phyloP scores from a whole-genome alignment of 2,113 vertebrate species.

The Grantiella picta region DNA sequence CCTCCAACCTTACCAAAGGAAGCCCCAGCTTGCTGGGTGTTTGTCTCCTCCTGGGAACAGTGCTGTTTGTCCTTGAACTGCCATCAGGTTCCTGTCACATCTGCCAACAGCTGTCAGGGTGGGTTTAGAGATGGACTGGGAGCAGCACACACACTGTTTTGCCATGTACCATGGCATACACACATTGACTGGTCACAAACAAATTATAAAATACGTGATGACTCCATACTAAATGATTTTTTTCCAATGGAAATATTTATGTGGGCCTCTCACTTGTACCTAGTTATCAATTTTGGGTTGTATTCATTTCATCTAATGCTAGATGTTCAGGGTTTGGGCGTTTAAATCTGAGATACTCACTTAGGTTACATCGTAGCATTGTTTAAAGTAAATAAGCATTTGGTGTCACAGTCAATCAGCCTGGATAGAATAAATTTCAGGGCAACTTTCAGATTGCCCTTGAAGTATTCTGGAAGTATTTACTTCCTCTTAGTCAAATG shows the following conservation, averaged over 20 bases:
- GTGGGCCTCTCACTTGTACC: neutral
- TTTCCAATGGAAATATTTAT: neutral
- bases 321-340: neutral
- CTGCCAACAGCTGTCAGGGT: neutral
- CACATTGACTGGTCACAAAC: neutral
- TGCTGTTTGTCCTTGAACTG: neutral
- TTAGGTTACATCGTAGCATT: neutral
- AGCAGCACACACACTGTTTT: neutral
- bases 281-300: neutral
- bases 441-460: neutral
- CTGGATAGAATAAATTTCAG: neutral
- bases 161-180: rapidly evolving
- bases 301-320: neutral
- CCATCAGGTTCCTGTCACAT: neutral
- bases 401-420: neutral
- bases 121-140: neutral
- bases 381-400: neutral
- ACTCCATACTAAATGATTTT: neutral
- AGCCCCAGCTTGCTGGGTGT: neutral
- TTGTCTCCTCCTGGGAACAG: neutral
- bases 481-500: neutral
- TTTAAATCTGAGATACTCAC: neutral
- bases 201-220: neutral
- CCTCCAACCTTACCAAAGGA: neutral
- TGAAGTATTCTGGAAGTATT: neutral